Base-by-base conservation (phyloP, 1,140 invertebrate species). In the Camponotus vicinus region DNA sequence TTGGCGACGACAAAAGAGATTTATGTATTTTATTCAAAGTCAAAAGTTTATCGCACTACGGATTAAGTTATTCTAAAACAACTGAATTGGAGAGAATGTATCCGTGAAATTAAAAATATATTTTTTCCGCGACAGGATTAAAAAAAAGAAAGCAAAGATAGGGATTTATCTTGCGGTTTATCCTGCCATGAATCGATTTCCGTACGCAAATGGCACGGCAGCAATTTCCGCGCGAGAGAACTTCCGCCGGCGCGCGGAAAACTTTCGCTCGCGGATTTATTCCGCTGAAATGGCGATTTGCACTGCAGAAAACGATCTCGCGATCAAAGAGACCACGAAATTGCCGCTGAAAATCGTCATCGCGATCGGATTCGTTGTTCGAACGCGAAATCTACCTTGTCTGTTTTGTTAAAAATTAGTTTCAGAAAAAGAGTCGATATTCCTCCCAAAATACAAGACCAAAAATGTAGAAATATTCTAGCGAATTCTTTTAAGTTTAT, bases 111-210 rank as follows among this genome's bases (percentile, higher is more conserved):
- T 69, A 55, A 34, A 80, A 70, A 80, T 80, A 80, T 79, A 49
- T 49, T 3, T 80, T 76, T 66, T 64, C 59, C 59, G 27, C 18
- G 40, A n/a, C 75, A 7, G 40, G 6, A 66, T 27, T 2, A 40
- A 40, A 40, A 40, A 40, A 40, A 40, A 40, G 13, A 49, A 37
- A 78, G 59, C 11, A 37, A 49, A 27, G 40, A 66, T 21, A 70
- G 7, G 34, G 45, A 71, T 40, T 57, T 82, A 55, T 37, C 78
- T 27, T 27, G 34, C 66, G 55, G 66, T 82, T 82, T 82, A 82
- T 70, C 79, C 79, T 75, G 70, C 42, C 52, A n/a, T 21, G 42
- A 84, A 84, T 84, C 80, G 71, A 84, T 84, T 84, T 84, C 57
- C 80, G 69, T n/a, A 64, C 52, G 71, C 59, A 76, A 75, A 84